Conservation (phyloP, 2,888 invertebrate genomes). For the Dinocampus coccinellae region DNA sequence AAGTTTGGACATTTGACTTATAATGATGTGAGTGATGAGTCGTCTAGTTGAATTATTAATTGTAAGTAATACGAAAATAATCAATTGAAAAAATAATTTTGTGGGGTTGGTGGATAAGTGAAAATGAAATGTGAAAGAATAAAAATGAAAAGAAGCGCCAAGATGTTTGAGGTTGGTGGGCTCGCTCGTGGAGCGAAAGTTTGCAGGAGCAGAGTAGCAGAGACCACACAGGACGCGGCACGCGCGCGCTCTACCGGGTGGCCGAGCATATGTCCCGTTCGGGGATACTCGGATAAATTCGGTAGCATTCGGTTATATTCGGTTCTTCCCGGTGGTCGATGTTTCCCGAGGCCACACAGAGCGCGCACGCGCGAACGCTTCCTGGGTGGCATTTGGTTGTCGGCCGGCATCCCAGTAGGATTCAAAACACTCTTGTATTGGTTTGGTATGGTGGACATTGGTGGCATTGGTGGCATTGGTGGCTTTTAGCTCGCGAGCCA, state of each 20-base stretch:
- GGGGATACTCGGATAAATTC: slow-evolving; percentile 56
- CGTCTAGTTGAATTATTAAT: too few relatives aligned
- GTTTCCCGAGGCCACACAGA: slow-evolving; percentile 63
- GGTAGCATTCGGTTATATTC: slow-evolving; percentile 57
- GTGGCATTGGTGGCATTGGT: not conserved
- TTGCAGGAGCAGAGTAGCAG: slow-evolving; percentile 50
- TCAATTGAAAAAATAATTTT: slow-evolving; percentile 33
- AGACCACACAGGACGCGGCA: slow-evolving; percentile 84
- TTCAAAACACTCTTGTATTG: slow-evolving; percentile 36
- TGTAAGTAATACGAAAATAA: slow-evolving; percentile 44
- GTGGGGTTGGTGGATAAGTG: not conserved
- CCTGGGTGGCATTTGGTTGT: slow-evolving; percentile 68
- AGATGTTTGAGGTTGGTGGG: slow-evolving; percentile 24
- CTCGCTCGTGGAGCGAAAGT: slow-evolving; percentile 43
- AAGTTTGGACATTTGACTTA: too few relatives aligned
- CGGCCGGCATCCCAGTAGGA: slow-evolving; percentile 57
- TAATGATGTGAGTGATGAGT: too few relatives aligned
- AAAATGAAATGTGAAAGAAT: slow-evolving; percentile 27
- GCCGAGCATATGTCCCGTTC: slow-evolving; percentile 65
- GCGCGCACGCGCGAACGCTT: slow-evolving; percentile 68
- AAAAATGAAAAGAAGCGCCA: slow-evolving; percentile 33
- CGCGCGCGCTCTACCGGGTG: slow-evolving; percentile 77
- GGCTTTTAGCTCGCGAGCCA: slow-evolving; percentile 41
- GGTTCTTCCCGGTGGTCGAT: slow-evolving; percentile 58
- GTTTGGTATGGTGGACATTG: too few relatives aligned